Conservation (phyloP, 2,888 invertebrate genomes). For the Macrosiphum euphorbiae region DNA sequence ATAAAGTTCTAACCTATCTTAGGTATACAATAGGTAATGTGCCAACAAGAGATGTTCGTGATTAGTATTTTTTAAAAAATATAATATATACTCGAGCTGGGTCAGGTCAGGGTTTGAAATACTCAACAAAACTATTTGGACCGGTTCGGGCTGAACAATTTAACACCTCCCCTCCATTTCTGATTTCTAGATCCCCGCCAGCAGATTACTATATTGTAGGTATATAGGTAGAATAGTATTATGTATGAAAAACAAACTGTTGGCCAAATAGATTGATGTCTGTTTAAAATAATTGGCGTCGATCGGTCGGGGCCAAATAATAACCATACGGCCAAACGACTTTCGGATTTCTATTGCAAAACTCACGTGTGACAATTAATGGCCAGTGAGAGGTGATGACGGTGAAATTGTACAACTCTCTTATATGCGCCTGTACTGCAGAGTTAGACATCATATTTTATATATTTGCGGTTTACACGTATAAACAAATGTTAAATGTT, state of each 20-base stretch:
- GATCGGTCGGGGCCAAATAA: slow-evolving; percentile 31
- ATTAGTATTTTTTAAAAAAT: neutral
- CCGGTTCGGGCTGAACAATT: too few relatives aligned
- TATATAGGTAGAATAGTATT: too few relatives aligned
- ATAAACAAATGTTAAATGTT: neutral
- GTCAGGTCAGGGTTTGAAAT: neutral
- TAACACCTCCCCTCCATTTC: too few relatives aligned
- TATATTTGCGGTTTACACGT: neutral
- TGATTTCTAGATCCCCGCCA: too few relatives aligned
- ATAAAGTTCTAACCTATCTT: neutral
- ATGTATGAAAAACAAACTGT: neutral
- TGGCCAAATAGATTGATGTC: neutral
- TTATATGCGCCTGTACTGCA: neutral
- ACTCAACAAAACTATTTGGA: neutral
- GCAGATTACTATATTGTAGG: too few relatives aligned
- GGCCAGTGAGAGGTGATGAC: neutral
- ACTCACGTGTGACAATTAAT: slow-evolving; percentile 13
- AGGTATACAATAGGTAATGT: too few relatives aligned
- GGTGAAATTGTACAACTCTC: slow-evolving; percentile 41
- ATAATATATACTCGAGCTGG: neutral
- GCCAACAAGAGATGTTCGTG: neutral
- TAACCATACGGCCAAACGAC: neutral
- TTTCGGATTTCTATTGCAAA: slow-evolving; percentile 58
- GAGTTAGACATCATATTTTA: neutral
- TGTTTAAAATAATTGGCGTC: neutral